These are phyloP conservation scores for Baccha elongata DNA, from an alignment of 2,888 invertebrate genomes.

Conservation along the genomic window DNA sequence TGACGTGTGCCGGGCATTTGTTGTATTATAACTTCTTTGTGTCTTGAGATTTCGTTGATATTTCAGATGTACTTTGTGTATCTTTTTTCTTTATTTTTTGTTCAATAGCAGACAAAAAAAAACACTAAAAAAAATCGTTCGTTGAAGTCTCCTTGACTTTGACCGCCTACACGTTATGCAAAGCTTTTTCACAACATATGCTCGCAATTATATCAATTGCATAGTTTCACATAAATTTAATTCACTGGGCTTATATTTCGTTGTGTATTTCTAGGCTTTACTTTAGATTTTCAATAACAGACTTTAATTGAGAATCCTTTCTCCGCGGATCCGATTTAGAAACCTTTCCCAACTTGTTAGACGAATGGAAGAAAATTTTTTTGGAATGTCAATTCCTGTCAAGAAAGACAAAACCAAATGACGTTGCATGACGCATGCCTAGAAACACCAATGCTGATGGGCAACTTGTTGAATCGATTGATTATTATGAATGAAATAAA, in stretches of 20 bases:
- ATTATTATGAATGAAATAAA: conserved; percentile 41
- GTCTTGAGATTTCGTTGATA: conserved; percentile 18
- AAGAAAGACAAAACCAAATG: conserved; percentile 39
- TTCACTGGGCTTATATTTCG: background rate
- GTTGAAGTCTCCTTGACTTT: conserved; percentile 22
- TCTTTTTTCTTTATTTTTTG: conserved; percentile 18
- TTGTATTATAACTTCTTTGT: conserved; percentile 4
- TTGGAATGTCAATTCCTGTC: conserved; percentile 41
- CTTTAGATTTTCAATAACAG: background rate
- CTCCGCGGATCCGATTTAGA: conserved; percentile 1
- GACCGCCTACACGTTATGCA: conserved; percentile 75
- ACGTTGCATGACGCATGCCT: conserved; percentile 58
- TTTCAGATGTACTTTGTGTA: conserved; percentile 41
- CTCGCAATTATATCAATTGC: conserved; percentile 55
- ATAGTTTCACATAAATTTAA: conserved; percentile 67
- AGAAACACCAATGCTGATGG: background rate
- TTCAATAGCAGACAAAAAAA: background rate
- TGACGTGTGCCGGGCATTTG: conserved; percentile 91
- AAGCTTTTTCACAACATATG: conserved; percentile 72
- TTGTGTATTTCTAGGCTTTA: background rate
- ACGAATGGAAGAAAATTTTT: conserved; percentile 10
- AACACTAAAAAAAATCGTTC: conserved; percentile 6
- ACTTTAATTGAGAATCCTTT: conserved; percentile 16
- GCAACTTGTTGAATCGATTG: conserved; percentile 67
- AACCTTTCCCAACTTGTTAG: conserved; percentile 42